phyloP scores from a whole-genome alignment of 1,140 invertebrate species.

The Coboldia fuscipes region DNA sequence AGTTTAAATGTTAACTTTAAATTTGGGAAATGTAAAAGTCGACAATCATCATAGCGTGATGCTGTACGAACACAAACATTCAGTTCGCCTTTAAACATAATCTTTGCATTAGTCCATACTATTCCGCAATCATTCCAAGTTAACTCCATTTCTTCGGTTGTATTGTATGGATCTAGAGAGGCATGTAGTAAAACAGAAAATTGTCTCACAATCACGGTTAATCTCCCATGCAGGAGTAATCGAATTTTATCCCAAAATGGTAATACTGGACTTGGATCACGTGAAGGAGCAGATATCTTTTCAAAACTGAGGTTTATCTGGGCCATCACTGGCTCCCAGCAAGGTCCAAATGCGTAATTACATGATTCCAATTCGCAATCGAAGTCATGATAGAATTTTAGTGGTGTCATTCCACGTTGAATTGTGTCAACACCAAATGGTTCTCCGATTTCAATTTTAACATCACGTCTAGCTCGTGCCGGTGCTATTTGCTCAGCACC shows the following conservation, averaged over 20 bases:
- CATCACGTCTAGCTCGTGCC: conserved; percentile 47
- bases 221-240: conserved; percentile 73
- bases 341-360: conserved; percentile 87
- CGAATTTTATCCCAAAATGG: conserved; percentile 97
- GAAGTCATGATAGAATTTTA: conserved; percentile 98
- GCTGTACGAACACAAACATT: conserved; percentile 83
- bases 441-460: conserved; percentile 46
- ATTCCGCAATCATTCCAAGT: conserved; percentile 81
- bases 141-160: conserved; percentile 95
- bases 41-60: conserved; percentile 95
- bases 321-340: conserved; percentile 92
- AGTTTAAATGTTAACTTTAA: conserved; percentile 69
- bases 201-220: conserved; percentile 69
- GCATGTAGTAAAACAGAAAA: conserved; percentile 80
- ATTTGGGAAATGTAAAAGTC: conserved; percentile 75
- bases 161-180: conserved; percentile 94
- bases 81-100: conserved; percentile 68
- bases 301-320: conserved; percentile 86
- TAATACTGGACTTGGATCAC: conserved; percentile 81
- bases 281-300: conserved; percentile 63
- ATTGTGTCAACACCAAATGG: conserved; percentile 50
- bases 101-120: conserved; percentile 88
- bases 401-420: conserved; percentile 72
- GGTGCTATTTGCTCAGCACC: conserved; percentile 76
- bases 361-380: conserved; percentile 78